phyloP scores from a whole-genome alignment of 2,888 invertebrate species.

The Calameuta filiformis region DNA sequence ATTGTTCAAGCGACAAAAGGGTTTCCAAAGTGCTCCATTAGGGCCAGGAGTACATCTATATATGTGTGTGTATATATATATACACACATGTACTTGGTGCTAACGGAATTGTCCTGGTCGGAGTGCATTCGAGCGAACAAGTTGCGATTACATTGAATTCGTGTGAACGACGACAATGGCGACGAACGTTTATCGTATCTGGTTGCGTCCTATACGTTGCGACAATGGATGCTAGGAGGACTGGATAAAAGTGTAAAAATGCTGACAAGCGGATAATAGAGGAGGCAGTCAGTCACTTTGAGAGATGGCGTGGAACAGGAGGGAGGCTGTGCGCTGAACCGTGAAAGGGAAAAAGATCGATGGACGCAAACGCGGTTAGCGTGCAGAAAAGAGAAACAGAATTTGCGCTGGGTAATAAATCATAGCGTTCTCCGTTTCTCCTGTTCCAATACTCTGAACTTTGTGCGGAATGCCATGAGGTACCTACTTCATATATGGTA shows the following conservation, averaged over 20 bases:
- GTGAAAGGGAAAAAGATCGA: constrained; percentile 66
- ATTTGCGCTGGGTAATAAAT: constrained; percentile 65
- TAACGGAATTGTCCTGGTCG: constrained; percentile 9
- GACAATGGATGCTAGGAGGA: constrained; percentile 49
- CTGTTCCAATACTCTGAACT: constrained; percentile 32
- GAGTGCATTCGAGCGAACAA: constrained; percentile 16
- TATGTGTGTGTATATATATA: too few species aligned
- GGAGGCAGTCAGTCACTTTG: constrained; percentile 66
- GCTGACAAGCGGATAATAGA: constrained; percentile 67
- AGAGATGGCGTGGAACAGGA: constrained; percentile 64
- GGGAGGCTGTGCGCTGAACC: constrained; percentile 56
- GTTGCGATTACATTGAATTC: constrained; percentile 27
- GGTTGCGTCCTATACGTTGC: constrained; percentile 32
- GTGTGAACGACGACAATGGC: constrained; percentile 27
- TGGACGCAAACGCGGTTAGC: constrained; percentile 64
- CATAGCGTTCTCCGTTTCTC: constrained; percentile 55
- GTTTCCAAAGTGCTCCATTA: neutral
- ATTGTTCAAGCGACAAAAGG: neutral
- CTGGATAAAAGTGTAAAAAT: constrained; percentile 65
- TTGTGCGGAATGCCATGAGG: constrained; percentile 27
- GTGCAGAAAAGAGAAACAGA: constrained; percentile 61
- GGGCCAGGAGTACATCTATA: neutral
- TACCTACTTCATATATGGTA: neutral
- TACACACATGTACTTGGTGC: neutral
- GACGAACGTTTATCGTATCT: constrained; percentile 36